Base-by-base conservation (phyloP, 2,888 invertebrate genomes). In the Petrophora chlorosata region DNA sequence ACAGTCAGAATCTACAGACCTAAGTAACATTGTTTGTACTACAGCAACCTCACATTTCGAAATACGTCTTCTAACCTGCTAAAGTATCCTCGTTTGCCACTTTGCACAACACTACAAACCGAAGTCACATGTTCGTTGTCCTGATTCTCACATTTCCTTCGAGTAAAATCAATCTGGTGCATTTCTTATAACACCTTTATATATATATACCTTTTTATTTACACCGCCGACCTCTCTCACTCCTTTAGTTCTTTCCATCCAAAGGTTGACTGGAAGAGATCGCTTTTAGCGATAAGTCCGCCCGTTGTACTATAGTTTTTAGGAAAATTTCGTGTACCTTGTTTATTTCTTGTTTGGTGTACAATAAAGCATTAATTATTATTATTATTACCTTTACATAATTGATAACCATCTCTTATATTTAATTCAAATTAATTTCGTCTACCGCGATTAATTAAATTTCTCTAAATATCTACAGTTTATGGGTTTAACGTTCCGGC, bases 61-160 rank as follows among this genome's bases (percentile, higher is more conserved):
- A 82, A 85, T 68, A 74, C 71, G 76, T 71, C 72, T 72, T 66
- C 45, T 35, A 38, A 42, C 49, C 72, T 72, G 66, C 45, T 35
- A 38, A 42, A 46, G 19, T 38, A 39, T 45, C 53, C 73, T 76
- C 72, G 70, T 74, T 76, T 71, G 67, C 62, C 62, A 38, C 14
- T 75, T 81, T 79, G 66, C 81, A 74, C 77, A 82, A 81, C 71
- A 53, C 9, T 49, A 43, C 77, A 82, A 81, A 70, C 53, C 9
- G 46, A 43, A 16, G 29, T 19, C 5, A 38, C 32, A 49, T 62
- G 58, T 65, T 54, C 62, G 67, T 63, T 72, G 73, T 65, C 63
- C 73, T 65, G 64, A 67, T 81, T 82, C 82, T 68, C 82, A 79
- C 70, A 69, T 60, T 59, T 48, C 49, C 56, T 45, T 30, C 39